Evolutionary conservation across 2,888 invertebrate species (phyloP).

Genomic region (Ophion costatus): DNA sequence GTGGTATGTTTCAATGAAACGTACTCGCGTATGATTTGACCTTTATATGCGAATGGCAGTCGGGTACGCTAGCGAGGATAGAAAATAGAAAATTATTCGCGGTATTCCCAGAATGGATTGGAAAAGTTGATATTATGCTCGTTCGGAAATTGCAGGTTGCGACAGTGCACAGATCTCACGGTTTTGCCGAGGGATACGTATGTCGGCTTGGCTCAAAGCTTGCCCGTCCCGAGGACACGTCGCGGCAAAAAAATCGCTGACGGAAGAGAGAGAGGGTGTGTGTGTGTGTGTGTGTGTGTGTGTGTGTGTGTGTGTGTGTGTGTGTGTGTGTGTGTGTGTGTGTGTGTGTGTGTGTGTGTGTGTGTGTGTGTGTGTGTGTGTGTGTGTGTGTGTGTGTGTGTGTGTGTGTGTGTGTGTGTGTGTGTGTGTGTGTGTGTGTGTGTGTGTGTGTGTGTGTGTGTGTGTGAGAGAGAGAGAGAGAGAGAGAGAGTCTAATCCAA

Average conservation of each 20-base stretch:
- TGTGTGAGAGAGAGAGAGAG: constrained; percentile 31
- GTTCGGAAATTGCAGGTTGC: constrained; percentile 55
- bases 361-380: no score
- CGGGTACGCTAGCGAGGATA: constrained; percentile 7
- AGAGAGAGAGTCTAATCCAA: constrained; percentile 24
- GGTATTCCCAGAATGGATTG: constrained; percentile 48
- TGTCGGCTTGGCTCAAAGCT: constrained; percentile 43
- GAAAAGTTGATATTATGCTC: constrained; percentile 57
- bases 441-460: no score
- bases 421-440: no score
- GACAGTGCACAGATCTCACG: constrained; percentile 32
- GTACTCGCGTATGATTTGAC: constrained; percentile 11
- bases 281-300: no score
- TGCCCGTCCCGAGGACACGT: constrained; percentile 45
- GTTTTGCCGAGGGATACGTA: not conserved
- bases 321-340: no score
- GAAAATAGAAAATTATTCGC: constrained; percentile 56
- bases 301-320: no score
- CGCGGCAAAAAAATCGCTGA: constrained; percentile 28
- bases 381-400: no score
- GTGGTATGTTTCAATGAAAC: not conserved
- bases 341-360: no score
- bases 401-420: no score
- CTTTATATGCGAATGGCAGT: constrained; percentile 7
- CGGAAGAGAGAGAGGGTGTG: constrained; percentile 9